Evolutionary conservation across 2,888 invertebrate species (phyloP).

Genomic region (Nemotelus pantherinus): DNA sequence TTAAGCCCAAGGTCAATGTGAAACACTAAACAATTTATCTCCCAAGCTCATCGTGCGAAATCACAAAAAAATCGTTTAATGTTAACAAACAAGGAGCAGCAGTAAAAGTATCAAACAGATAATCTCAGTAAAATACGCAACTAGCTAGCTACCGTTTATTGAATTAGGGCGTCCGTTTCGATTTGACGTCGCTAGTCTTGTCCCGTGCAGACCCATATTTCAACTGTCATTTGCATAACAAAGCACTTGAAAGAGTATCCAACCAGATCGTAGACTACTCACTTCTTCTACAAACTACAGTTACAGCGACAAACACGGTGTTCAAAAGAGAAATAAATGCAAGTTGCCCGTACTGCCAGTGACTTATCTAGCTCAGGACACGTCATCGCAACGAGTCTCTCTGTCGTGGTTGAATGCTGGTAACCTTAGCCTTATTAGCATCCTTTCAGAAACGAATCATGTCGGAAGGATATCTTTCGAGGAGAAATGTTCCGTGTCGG

Average conservation of each 20-base stretch:
- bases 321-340: too few species aligned
- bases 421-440: slow-evolving; percentile 38
- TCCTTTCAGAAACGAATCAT: slow-evolving; percentile 1
- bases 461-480: slow-evolving; percentile 15
- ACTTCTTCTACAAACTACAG: not conserved
- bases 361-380: slow-evolving; percentile 17
- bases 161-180: not conserved
- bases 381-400: slow-evolving; percentile 1
- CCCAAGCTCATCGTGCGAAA: not conserved
- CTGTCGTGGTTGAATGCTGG: not conserved
- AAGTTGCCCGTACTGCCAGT: not conserved
- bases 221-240: slow-evolving; percentile 30
- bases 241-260: slow-evolving; percentile 29
- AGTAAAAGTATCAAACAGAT: not conserved
- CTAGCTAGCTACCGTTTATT: not conserved
- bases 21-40: not conserved
- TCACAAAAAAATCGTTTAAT: not conserved
- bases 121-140: not conserved
- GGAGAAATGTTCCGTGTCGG: not conserved
- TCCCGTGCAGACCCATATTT: not conserved
- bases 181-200: not conserved
- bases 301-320: not conserved
- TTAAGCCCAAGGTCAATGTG: too few species aligned
- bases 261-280: slow-evolving; percentile 4
- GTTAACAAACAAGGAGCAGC: not conserved